Evolutionary conservation across 2,113 vertebrate species (phyloP).

Genomic region (Thalassarche chlororhynchos): DNA sequence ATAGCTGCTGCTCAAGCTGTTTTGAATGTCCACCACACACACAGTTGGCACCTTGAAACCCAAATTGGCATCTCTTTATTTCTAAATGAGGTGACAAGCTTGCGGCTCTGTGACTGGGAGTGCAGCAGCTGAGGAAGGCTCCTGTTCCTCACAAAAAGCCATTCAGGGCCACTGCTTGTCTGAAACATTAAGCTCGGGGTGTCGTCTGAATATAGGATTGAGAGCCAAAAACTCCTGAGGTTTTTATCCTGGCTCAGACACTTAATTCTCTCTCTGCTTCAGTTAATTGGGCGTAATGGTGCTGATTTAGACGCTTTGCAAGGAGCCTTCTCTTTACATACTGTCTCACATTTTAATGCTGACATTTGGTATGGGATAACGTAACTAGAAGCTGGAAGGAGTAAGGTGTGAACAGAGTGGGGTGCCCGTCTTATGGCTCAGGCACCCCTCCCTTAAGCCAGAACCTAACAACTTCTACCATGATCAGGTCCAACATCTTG

Average conservation of each 20-base stretch:
- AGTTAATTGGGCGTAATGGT: neutral
- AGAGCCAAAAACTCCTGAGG: neutral
- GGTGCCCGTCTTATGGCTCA: neutral
- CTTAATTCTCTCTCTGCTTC: neutral
- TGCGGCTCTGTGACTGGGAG: neutral
- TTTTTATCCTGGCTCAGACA: conserved; percentile 26
- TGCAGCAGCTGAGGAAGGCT: neutral
- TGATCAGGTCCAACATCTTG: neutral
- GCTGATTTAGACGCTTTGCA: neutral
- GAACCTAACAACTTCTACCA: neutral
- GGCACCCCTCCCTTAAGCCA: neutral
- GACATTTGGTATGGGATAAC: neutral
- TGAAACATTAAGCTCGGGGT: neutral
- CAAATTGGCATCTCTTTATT: neutral
- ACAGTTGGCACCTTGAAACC: neutral
- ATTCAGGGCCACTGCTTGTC: neutral
- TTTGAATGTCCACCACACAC: neutral
- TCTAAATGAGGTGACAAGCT: neutral
- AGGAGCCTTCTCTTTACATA: neutral
- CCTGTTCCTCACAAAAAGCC: neutral
- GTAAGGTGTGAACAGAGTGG: neutral
- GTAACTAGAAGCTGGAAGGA: neutral
- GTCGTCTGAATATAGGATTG: neutral
- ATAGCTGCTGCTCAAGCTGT: neutral
- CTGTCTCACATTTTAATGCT: neutral